Percentiles rank a stretch among this genome's conserved stretches.
phyloP scores from a whole-genome alignment of 1,140 invertebrate species.

The Drosophila pectinifera region DNA sequence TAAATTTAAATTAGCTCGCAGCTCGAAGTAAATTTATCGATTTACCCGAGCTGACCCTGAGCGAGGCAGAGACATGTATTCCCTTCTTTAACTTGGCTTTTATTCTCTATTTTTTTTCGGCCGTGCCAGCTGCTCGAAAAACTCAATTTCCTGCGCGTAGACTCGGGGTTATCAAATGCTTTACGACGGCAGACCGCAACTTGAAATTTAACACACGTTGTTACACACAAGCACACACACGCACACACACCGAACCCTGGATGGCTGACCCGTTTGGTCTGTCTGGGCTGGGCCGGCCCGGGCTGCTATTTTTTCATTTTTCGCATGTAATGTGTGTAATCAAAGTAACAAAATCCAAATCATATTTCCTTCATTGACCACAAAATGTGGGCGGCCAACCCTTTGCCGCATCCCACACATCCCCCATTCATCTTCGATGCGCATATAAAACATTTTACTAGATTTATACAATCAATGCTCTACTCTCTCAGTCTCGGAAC shows the following conservation, averaged over 20 bases:
- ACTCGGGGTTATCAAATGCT: constrained; percentile 70
- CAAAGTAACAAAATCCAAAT: constrained; percentile 84
- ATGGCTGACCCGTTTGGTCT: constrained; percentile 52
- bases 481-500: constrained; percentile 42
- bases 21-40: constrained; percentile 56
- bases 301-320: constrained; percentile 76
- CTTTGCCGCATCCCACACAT: constrained; percentile 39
- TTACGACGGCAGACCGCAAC: constrained; percentile 60
- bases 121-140: constrained; percentile 67
- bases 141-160: constrained; percentile 76
- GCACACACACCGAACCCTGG: constrained; percentile 11
- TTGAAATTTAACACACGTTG: constrained; percentile 80
- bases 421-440: constrained; percentile 45
- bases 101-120: constrained; percentile 51
- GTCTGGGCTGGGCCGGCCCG: constrained; percentile 31
- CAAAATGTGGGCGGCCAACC: constrained; percentile 73
- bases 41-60: constrained; percentile 72
- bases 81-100: constrained; percentile 41
- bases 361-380: constrained; percentile 84
- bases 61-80: constrained; percentile 56
- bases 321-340: constrained; percentile 83
- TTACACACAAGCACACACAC: background rate
- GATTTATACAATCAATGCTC: constrained; percentile 77
- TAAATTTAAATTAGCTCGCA: constrained; percentile 60
- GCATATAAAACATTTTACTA: constrained; percentile 83